Evolutionary conservation across 2,888 invertebrate genomes (phyloP).

Genomic region (Hydrotaea cyrtoneurina): DNA sequence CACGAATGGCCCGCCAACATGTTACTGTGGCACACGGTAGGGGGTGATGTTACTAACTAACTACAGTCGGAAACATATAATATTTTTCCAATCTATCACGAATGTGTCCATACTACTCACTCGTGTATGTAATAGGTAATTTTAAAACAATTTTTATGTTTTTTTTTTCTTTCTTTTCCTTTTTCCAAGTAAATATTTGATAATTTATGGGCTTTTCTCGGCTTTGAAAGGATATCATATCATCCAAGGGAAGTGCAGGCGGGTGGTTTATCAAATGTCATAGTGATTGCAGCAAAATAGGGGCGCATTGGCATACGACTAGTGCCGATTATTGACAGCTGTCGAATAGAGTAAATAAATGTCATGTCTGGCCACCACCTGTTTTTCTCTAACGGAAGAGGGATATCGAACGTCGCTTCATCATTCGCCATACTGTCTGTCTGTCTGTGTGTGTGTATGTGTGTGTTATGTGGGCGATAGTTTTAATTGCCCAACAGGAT

Average conservation of each 20-base stretch:
- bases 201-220: constrained; percentile 16
- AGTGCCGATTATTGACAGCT: constrained; percentile 43
- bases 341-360: constrained; percentile 29
- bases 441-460: neutral
- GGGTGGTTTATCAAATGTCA: constrained; percentile 39
- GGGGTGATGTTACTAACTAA: too few species aligned
- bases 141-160: constrained; percentile 19
- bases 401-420: neutral
- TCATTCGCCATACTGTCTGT: too few species aligned
- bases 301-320: neutral
- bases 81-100: constrained; percentile 6
- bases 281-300: neutral
- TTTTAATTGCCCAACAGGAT: neutral
- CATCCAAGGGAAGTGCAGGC: constrained; percentile 27
- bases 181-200: constrained; percentile 29
- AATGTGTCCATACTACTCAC: neutral
- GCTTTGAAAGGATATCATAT: neutral
- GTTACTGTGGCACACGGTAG: too few species aligned
- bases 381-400: neutral
- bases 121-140: neutral
- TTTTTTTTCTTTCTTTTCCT: neutral
- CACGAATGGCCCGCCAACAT: too few species aligned
- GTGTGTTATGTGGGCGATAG: neutral
- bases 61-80: neutral
- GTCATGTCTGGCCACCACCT: constrained; percentile 13